Evolutionary conservation across 2,888 invertebrate genomes (phyloP), one percentile per base, ranked within the genome.

Genomic region (Malthinus flaveolus): DNA sequence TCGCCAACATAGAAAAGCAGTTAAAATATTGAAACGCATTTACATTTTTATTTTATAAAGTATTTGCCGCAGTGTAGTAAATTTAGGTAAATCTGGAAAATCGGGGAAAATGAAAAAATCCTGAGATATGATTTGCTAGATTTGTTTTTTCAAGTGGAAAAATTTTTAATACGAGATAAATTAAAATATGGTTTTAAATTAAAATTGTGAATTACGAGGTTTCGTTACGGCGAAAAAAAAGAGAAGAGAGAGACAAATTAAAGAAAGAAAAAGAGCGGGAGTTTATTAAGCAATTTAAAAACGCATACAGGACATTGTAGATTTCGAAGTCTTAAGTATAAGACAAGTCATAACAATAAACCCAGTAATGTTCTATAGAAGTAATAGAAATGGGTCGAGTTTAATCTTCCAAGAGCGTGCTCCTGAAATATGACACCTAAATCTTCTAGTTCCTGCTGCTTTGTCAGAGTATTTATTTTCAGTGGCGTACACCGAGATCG

Each of bases 221-320:
- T 23, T 23, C 5, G 23, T 23, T 23, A 23, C 23, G 5, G 5
- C 23, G 23, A 23, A 23, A 2, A 23, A 23, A 23, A 23, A 23
- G 5, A 3, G 23, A 33, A n/a, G 44, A 32, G 35, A 45, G 39
- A n/a, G 44, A 32, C 36, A 45, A 53, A 53, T 45, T 12, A 44
- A 32, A 36, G 48, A 45, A 49, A 46, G 48, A 53, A 33, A 53
- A 13, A 44, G 12, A 36, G 44, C 42, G 34, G 15, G 37, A 56
- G 59, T 56, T 59, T 56, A 59, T 56, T 59, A 56, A 51, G 51
- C 42, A 56, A 59, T 59, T 56, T 49, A 54, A 59, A 54, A 59
- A 53, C 36, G 35, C 52, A 49, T 53, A 49, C 53, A 48, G 52
- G 47, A 52, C 50, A 50, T 37, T 56, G 44, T 49, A 55, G 55